phyloP scores from a whole-genome alignment of 2,113 vertebrate species.

The Ancistrus triradiatus region DNA sequence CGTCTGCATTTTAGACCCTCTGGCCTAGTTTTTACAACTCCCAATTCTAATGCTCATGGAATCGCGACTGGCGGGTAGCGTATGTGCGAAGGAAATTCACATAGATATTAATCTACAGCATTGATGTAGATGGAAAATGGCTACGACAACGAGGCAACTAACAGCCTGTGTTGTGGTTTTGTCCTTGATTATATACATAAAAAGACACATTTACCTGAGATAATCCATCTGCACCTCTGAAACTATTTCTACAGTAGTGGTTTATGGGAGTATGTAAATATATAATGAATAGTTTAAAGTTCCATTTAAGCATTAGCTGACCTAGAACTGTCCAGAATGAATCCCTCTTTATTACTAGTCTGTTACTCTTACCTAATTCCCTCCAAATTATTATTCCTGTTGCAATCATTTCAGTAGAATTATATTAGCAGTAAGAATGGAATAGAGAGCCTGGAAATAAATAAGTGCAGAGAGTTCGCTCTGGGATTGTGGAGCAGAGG shows the following conservation, averaged over 20 bases:
- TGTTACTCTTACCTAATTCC: conserved; percentile 57
- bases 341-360: conserved; percentile 33
- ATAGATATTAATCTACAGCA: conserved; percentile 13
- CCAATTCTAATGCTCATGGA: conserved; percentile 8
- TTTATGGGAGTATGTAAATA: conserved; percentile 12
- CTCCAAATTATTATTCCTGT: conserved; percentile 56
- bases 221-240: conserved; percentile 5
- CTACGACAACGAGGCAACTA: background rate
- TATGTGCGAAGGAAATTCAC: conserved; percentile 6
- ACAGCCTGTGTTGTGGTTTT: background rate
- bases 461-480: conserved; percentile 66
- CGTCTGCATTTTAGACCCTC: conserved; percentile 31
- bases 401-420: conserved; percentile 70
- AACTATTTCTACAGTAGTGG: background rate
- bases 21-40: conserved; percentile 32
- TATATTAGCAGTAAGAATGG: conserved; percentile 65
- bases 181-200: background rate
- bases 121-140: background rate
- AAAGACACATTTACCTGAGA: background rate
- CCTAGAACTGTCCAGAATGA: conserved; percentile 42
- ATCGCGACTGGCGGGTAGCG: background rate
- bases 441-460: conserved; percentile 66
- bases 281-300: conserved; percentile 38
- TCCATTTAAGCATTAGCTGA: conserved; percentile 53
- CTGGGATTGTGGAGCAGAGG: conserved; percentile 71